Conservation (phyloP, 30 jellyfish, hydroid and myxozoan species). For the Chrysaora quinquecirrha region DNA sequence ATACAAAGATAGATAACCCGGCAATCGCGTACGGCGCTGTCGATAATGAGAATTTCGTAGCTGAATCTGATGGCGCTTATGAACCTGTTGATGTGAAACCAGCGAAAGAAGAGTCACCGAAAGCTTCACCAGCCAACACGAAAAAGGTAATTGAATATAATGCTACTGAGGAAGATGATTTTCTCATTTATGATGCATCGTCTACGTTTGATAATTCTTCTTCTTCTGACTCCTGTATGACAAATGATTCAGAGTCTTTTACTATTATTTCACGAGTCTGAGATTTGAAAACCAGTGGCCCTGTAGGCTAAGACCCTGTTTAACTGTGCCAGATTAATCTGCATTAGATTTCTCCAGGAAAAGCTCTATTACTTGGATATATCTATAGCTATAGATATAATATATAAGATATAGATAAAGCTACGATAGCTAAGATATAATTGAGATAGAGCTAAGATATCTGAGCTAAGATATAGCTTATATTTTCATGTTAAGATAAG, state of each 20-base stretch:
- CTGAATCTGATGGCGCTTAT: conserved; percentile 77
- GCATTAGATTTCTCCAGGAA: too few relatives aligned
- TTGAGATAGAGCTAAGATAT: too few relatives aligned
- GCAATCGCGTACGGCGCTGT: conserved; percentile 29
- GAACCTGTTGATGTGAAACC: conserved; percentile 36
- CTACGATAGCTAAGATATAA: too few relatives aligned
- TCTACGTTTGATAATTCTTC: neutral
- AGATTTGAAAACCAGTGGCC: too few relatives aligned
- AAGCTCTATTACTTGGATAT: too few relatives aligned
- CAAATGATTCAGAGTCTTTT: neutral
- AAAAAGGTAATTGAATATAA: conserved; percentile 57
- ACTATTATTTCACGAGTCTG: neutral
- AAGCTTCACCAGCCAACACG: conserved; percentile 14
- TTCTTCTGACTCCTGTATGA: neutral
- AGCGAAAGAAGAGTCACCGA: conserved; percentile 6
- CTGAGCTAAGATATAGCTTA: too few relatives aligned
- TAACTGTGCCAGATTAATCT: too few relatives aligned
- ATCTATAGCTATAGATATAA: too few relatives aligned
- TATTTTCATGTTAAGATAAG: too few relatives aligned
- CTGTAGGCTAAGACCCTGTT: too few relatives aligned
- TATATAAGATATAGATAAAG: too few relatives aligned
- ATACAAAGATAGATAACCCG: too few relatives aligned
- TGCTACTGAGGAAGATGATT: conserved; percentile 45
- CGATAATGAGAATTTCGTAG: conserved; percentile 55
- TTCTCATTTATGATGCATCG: conserved; percentile 40